Evolutionary conservation across 2,797 vertebrate genomes (phyloP).

Genomic region (Parauchenoglanis punctatus): DNA sequence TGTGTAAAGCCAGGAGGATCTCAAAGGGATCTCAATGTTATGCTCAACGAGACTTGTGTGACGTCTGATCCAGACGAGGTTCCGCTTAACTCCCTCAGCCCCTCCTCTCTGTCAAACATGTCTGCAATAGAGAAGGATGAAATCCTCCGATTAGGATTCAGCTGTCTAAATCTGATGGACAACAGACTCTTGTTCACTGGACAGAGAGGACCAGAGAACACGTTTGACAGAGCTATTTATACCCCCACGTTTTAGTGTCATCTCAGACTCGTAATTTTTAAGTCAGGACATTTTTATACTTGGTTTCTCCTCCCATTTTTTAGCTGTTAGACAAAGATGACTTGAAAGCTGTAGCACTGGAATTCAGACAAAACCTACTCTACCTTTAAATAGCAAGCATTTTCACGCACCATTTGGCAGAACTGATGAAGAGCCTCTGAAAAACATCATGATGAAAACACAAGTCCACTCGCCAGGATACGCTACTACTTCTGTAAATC

Average conservation of each 20-base stretch:
- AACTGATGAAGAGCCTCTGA: background rate
- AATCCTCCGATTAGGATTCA: background rate
- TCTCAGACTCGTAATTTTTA: background rate
- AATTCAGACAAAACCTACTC: background rate
- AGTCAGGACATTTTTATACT: background rate
- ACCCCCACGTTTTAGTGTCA: background rate
- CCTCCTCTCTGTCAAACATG: background rate
- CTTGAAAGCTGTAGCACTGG: background rate
- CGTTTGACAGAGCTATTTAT: background rate
- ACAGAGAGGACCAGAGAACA: background rate
- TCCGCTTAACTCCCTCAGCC: background rate
- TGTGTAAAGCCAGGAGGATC: background rate
- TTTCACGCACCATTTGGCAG: background rate
- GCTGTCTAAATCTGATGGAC: constrained; percentile 16
- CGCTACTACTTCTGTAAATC: background rate
- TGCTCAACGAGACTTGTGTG: background rate
- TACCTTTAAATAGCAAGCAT: background rate
- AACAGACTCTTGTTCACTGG: background rate
- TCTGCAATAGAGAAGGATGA: background rate
- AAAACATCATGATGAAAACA: background rate
- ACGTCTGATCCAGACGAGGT: background rate
- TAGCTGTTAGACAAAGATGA: background rate
- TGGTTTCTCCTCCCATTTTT: background rate
- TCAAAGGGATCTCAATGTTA: background rate
- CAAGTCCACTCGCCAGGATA: background rate